Evolutionary conservation across 1,140 invertebrate genomes (phyloP).

Genomic region (Drosophila bipectinata): DNA sequence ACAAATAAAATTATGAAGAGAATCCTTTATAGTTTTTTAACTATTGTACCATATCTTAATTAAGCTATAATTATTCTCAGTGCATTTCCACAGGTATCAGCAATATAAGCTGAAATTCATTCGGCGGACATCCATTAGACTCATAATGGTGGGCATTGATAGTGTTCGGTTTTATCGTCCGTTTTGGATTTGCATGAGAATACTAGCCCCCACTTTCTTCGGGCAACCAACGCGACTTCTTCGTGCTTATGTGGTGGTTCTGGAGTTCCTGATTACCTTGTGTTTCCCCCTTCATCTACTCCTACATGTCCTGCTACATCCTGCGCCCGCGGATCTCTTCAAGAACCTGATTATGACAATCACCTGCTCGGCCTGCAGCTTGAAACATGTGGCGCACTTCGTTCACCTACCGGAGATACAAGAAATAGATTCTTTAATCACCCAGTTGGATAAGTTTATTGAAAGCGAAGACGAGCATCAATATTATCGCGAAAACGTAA

Average conservation of each 20-base stretch:
- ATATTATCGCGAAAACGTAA: constrained; percentile 36
- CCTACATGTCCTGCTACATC: constrained; percentile 30
- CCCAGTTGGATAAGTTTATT: constrained; percentile 35
- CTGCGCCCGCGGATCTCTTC: constrained; percentile 24
- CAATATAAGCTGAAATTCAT: constrained; percentile 40
- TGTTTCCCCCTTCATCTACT: constrained; percentile 60
- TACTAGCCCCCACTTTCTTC: constrained; percentile 51
- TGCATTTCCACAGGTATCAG: neutral
- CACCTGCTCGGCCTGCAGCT: constrained; percentile 41
- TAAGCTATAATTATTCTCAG: neutral
- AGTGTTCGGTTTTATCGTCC: constrained; percentile 54
- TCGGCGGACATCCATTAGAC: neutral
- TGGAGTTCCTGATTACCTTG: constrained; percentile 47
- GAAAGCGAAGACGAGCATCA: constrained; percentile 22
- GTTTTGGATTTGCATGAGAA: constrained; percentile 54
- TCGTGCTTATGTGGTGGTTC: constrained; percentile 12
- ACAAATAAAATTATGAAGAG: neutral
- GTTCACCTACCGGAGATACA: constrained; percentile 38
- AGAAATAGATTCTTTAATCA: constrained; percentile 42
- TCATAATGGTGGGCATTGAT: constrained; percentile 37
- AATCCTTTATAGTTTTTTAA: neutral
- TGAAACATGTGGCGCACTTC: constrained; percentile 46
- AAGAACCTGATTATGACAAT: constrained; percentile 51
- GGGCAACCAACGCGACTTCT: constrained; percentile 1
- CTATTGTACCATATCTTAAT: neutral